These are phyloP conservation scores for Seriola dumerili DNA, from an alignment of 2,113 vertebrate species.

Conservation along the genomic window DNA sequence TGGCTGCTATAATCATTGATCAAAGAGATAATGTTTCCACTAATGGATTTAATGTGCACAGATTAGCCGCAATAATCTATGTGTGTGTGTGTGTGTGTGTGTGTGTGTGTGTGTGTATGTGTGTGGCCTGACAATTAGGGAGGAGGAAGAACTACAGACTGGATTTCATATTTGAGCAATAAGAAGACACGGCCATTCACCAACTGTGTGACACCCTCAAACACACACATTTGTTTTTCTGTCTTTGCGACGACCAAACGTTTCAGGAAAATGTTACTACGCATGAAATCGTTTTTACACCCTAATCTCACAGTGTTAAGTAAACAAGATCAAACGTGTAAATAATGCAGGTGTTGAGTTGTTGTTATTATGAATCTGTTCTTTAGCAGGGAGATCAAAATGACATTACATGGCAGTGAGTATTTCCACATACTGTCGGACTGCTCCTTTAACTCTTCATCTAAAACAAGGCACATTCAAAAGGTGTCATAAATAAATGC, in stretches of 20 bases:
- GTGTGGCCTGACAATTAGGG: conserved; percentile 28
- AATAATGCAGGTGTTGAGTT: not conserved
- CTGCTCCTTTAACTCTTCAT: too few relatives aligned
- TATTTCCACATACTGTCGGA: too few relatives aligned
- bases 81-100: not conserved
- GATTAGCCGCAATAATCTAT: conserved; percentile 44
- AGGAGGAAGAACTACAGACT: conserved; percentile 34
- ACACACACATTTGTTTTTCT: not conserved
- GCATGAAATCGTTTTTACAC: not conserved
- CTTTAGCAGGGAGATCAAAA: too few relatives aligned
- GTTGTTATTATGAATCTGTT: too few relatives aligned
- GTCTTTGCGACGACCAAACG: not conserved
- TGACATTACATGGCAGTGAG: too few relatives aligned
- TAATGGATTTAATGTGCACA: conserved; percentile 65
- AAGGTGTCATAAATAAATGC: too few relatives aligned
- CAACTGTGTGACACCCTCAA: conserved; percentile 2
- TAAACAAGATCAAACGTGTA: not conserved
- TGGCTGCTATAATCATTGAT: conserved; percentile 45
- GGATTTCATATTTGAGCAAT: conserved; percentile 53
- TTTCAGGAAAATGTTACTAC: not conserved
- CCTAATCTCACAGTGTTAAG: not conserved
- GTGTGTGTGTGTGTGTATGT: conserved; percentile 1
- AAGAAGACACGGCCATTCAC: conserved; percentile 24
- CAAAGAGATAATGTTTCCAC: conserved; percentile 51
- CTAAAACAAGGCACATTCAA: too few relatives aligned